These are phyloP conservation scores for Azorinus chamasolen DNA, from an alignment of 2,888 invertebrate species.

Conservation along the genomic window DNA sequence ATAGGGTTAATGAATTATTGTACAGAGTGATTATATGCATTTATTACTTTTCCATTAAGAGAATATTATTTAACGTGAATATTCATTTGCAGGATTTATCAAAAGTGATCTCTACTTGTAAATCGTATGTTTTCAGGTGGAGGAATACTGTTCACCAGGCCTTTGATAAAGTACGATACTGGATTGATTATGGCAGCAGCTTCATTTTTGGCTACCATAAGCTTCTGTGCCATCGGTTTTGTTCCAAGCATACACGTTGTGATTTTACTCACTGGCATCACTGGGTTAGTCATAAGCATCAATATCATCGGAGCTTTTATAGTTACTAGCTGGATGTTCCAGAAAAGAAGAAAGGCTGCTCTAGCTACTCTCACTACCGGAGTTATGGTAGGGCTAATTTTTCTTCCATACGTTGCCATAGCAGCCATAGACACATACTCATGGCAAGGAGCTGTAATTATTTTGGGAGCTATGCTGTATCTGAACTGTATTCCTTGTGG, in stretches of 20 bases:
- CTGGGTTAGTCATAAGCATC: conserved; percentile 27
- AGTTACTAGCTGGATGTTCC: conserved; percentile 31
- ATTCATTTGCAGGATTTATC: too few relatives aligned
- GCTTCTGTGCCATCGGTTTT: conserved; percentile 16
- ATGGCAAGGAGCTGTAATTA: conserved; percentile 42
- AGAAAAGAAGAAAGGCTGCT: conserved; percentile 31
- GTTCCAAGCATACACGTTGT: conserved; percentile 26
- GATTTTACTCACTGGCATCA: conserved; percentile 34
- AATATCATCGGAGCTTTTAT: conserved; percentile 26
- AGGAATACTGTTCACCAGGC: conserved; percentile 33
- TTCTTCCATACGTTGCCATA: conserved; percentile 41
- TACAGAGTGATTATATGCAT: too few relatives aligned
- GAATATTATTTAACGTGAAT: too few relatives aligned
- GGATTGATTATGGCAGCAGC: conserved; percentile 34
- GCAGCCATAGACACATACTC: conserved; percentile 31
- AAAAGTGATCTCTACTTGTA: too few relatives aligned
- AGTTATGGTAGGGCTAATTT: conserved; percentile 26
- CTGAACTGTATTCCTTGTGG: conserved; percentile 50
- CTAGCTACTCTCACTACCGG: conserved; percentile 38
- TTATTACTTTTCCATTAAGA: too few relatives aligned
- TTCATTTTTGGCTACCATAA: conserved; percentile 5
- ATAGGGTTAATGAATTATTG: too few relatives aligned
- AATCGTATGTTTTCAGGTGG: conserved; percentile 57
- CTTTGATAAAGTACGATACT: conserved; percentile 25
- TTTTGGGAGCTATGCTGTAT: conserved; percentile 33